These are phyloP conservation scores for Limenitis camilla DNA, from an alignment of 2,888 invertebrate species.

Conservation along the genomic window DNA sequence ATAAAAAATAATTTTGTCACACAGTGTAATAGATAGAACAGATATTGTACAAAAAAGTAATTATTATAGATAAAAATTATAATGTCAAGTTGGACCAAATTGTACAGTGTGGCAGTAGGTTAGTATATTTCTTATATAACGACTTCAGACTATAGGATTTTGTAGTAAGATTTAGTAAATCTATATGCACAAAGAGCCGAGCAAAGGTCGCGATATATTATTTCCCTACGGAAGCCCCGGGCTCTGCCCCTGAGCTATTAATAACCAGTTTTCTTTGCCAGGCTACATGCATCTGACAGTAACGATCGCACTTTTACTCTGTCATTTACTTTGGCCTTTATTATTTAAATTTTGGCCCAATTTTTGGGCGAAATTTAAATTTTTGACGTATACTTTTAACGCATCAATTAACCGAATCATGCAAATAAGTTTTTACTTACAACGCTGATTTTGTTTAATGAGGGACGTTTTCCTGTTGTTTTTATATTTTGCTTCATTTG, in stretches of 20 bases:
- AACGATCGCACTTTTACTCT: conserved; percentile 59
- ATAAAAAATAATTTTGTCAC: too few species aligned
- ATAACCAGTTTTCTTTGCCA: conserved; percentile 60
- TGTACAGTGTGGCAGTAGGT: too few species aligned
- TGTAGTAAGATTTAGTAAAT: conserved; percentile 5
- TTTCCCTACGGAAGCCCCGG: conserved; percentile 47
- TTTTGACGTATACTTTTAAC: conserved; percentile 24
- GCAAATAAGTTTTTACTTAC: conserved; percentile 21
- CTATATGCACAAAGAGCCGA: conserved; percentile 26
- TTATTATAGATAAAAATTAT: too few species aligned
- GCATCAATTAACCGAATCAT: conserved; percentile 27
- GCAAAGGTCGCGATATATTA: conserved; percentile 53
- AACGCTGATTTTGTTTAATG: conserved; percentile 14
- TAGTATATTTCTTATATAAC: too few species aligned
- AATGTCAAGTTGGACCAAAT: too few species aligned
- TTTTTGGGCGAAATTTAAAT: conserved; percentile 23
- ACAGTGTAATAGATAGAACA: too few species aligned
- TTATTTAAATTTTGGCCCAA: conserved; percentile 37
- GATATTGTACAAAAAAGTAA: too few species aligned
- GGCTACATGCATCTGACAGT: conserved; percentile 63
- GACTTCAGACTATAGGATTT: too few species aligned
- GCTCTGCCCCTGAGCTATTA: conserved; percentile 53
- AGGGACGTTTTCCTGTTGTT: not conserved
- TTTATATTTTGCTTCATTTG: not conserved
- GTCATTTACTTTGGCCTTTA: conserved; percentile 51